Evolutionary conservation across 2,797 vertebrate genomes (phyloP).

Genomic region (Orientallactaga sibirica): DNA sequence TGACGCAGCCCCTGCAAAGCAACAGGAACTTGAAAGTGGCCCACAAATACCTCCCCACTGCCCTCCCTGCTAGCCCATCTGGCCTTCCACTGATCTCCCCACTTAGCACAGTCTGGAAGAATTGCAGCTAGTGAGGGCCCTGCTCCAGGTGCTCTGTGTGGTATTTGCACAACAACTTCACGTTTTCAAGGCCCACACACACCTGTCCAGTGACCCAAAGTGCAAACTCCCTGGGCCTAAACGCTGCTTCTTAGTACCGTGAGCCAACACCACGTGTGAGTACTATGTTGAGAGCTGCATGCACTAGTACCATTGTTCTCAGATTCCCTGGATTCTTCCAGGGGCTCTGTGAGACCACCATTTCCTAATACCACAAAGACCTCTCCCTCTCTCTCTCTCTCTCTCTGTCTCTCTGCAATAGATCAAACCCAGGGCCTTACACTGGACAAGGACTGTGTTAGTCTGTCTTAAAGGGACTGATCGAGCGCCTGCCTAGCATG

Average conservation of each 20-base stretch:
- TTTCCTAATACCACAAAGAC: not conserved
- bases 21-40: not conserved
- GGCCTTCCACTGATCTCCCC: not conserved
- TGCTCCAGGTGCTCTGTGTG: not conserved
- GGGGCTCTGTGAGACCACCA: not conserved
- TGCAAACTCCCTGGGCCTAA: not conserved
- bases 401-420: not conserved
- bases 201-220: not conserved
- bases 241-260: too few species aligned
- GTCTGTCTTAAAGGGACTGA: not conserved
- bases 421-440: not conserved
- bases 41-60: not conserved
- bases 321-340: not conserved
- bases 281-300: not conserved
- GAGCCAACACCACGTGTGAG: accelerated
- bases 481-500: too few species aligned
- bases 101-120: not conserved
- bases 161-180: not conserved
- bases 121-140: not conserved
- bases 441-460: not conserved
- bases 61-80: not conserved
- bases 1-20: not conserved
- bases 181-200: not conserved
- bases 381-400: not conserved
- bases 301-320: accelerated